Evolutionary conservation across 2,888 invertebrate genomes (phyloP).

Genomic region (Hirtodrosophila duncani): DNA sequence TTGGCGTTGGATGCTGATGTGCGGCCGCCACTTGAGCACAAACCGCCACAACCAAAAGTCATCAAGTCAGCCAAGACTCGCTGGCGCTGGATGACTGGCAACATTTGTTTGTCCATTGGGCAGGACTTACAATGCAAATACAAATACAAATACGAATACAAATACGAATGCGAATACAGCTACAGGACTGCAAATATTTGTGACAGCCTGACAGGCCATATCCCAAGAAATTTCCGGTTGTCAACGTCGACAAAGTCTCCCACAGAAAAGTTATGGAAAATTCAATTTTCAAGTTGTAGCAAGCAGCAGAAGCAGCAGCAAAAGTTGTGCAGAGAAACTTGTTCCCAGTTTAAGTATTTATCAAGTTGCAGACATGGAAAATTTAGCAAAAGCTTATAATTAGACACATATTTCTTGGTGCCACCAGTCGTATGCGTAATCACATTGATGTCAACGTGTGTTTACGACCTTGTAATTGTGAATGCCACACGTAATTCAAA

Average conservation of each 20-base stretch:
- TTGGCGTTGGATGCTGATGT: too few species aligned
- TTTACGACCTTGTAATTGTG: conserved; percentile 31
- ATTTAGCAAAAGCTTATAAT: too few species aligned
- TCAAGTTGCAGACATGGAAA: too few species aligned
- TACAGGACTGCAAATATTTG: conserved; percentile 26
- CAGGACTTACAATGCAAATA: background rate
- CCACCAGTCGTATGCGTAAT: background rate
- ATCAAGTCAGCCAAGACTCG: too few species aligned
- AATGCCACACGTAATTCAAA: conserved; percentile 48
- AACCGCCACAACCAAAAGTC: too few species aligned
- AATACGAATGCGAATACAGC: conserved; percentile 26
- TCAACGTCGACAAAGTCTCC: background rate
- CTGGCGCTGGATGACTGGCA: too few species aligned
- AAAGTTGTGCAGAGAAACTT: too few species aligned
- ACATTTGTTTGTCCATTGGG: too few species aligned
- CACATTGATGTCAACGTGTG: conserved; percentile 4
- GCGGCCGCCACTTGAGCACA: too few species aligned
- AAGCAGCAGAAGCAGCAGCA: too few species aligned
- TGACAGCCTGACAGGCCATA: conserved; percentile 31
- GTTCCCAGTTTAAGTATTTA: too few species aligned
- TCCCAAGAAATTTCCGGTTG: conserved; percentile 23
- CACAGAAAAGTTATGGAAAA: background rate
- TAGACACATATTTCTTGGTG: conserved; percentile 14
- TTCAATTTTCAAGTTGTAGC: conserved; percentile 5
- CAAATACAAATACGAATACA: background rate